phyloP scores from a whole-genome alignment of 2,888 invertebrate species.

The Platycheirus rosarum region DNA sequence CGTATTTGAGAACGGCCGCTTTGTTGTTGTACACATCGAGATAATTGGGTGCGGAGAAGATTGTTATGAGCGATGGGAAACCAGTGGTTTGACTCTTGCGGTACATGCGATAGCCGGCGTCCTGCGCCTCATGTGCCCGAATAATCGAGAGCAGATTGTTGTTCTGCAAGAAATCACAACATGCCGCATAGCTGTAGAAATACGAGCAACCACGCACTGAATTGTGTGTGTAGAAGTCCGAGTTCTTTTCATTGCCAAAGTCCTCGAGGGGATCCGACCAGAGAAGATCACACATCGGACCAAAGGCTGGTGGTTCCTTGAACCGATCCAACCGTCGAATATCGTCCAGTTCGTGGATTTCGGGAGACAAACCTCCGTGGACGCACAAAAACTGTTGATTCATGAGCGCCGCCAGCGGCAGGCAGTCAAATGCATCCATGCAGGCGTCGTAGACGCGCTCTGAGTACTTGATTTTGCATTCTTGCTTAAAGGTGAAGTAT shows the following conservation, averaged over 20 bases:
- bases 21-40: slow-evolving; percentile 99
- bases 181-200: slow-evolving; percentile 99
- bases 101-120: slow-evolving; percentile 99
- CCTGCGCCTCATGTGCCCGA: slow-evolving; percentile 99
- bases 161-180: slow-evolving; percentile 99
- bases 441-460: slow-evolving; percentile 99
- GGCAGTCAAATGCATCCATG: slow-evolving; percentile 99
- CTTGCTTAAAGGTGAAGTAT: slow-evolving; percentile 99
- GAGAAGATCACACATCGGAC: slow-evolving; percentile 99
- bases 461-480: slow-evolving; percentile 99
- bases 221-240: slow-evolving; percentile 99
- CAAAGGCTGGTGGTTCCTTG: slow-evolving; percentile 99
- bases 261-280: slow-evolving; percentile 99
- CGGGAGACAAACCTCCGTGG: slow-evolving; percentile 99
- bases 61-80: slow-evolving; percentile 99
- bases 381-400: slow-evolving; percentile 99
- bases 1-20: slow-evolving; percentile 99
- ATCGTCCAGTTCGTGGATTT: slow-evolving; percentile 99
- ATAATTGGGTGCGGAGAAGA: slow-evolving; percentile 99
- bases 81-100: slow-evolving; percentile 99
- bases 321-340: slow-evolving; percentile 98
- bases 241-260: slow-evolving; percentile 97
- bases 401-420: slow-evolving; percentile 99
- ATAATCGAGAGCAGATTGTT: slow-evolving; percentile 99
- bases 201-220: slow-evolving; percentile 99